Evolutionary conservation across 2,797 vertebrate genomes (phyloP), one percentile per base, ranked within the genome.

Genomic region (Takifugu ocellatus): DNA sequence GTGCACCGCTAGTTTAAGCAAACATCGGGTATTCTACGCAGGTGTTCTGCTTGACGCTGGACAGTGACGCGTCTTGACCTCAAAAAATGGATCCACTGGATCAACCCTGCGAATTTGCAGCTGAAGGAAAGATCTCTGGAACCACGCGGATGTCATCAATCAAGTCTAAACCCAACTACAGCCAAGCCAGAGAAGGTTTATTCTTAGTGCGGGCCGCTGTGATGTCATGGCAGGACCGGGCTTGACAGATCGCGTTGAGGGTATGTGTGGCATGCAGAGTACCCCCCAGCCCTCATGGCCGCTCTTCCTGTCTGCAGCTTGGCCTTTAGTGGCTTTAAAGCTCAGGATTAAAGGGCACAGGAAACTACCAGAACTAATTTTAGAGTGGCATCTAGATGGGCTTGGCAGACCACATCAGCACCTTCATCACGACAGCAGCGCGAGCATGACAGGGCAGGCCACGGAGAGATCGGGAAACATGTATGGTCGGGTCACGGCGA

Each of bases 321-420:
- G 75, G 75, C 72, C 61, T 84, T 81, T 64, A 33, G 31, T 52
- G 47, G 62, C 57, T 82, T 83, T 61, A 74, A 80, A 81, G 73
- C 68, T 59, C 36, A 15, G 76, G 75, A 85, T 85, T 84, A 87
- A 82, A 81, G 82, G 82, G 50, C 69, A 84, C 82, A 81, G 86
- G 84, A 88, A 88, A 75, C 79, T 69, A 82, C 68, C 43, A 1
- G 42, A 3, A 47, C 77, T 87, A 86, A 84, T 83, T 85, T 83
- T 86, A 78, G 81, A 60, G 59, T 27, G 75, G 77, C 57, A 83
- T 68, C 75, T 69, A 31, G 71, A 73, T 74, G 77, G 62, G 54
- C 51, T 66, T 75, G 77, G 79, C 72, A 61, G 55, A 70, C 62
- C 57, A 67, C 68, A 46, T 80, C 78, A 75, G 59, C 71, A 55